These are phyloP conservation scores for Drymodes brunneopygia DNA, from an alignment of 2,113 vertebrate species.

Conservation along the genomic window DNA sequence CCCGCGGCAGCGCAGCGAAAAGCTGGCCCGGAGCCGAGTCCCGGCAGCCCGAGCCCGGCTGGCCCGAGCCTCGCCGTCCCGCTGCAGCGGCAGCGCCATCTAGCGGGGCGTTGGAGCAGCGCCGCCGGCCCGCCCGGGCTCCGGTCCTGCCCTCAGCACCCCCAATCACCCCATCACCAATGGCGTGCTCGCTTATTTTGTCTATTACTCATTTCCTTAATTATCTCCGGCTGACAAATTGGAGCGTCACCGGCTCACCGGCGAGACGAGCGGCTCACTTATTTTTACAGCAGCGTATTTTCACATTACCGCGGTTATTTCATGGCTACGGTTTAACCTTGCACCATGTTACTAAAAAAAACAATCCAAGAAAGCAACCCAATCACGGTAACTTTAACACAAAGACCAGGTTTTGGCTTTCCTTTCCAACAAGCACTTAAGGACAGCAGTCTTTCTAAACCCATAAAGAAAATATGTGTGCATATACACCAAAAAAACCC, in stretches of 20 bases:
- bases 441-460: not conserved
- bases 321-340: not conserved
- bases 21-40: not conserved
- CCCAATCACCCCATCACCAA: accelerated
- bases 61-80: no score
- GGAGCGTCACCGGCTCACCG: not conserved
- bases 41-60: not conserved
- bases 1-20: not conserved
- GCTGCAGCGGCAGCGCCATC: not conserved
- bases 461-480: accelerated
- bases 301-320: not conserved
- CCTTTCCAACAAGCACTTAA: not conserved
- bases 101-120: not conserved
- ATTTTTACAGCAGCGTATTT: not conserved
- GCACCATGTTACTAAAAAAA: not conserved
- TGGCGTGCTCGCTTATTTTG: not conserved
- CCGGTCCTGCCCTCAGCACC: not conserved
- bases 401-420: not conserved
- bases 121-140: not conserved
- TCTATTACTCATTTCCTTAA: not conserved
- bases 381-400: accelerated
- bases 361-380: not conserved
- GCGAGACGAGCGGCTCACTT: not conserved
- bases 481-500: accelerated
- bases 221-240: not conserved